These are phyloP conservation scores for Stegophylla sp. DNA, from an alignment of 2,888 invertebrate species.

Conservation along the genomic window DNA sequence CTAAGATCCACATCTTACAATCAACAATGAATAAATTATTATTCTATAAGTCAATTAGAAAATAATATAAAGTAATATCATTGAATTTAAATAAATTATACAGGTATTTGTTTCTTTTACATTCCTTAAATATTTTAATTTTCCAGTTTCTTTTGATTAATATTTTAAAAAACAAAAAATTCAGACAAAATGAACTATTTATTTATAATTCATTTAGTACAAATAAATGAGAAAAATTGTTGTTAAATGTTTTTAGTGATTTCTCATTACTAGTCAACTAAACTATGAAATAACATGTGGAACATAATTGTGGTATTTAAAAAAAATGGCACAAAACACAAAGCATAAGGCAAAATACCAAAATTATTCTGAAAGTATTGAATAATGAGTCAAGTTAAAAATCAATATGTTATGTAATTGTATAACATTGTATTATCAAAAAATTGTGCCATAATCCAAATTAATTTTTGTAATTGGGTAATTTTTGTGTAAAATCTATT, in stretches of 20 bases:
- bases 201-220: neutral
- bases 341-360: neutral
- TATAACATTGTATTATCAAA: neutral
- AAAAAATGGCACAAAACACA: neutral
- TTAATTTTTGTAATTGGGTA: slow-evolving; percentile 17
- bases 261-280: slow-evolving; percentile 37
- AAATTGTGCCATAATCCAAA: slow-evolving; percentile 39
- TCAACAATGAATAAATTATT: neutral
- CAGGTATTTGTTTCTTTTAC: slow-evolving; percentile 34
- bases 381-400: neutral
- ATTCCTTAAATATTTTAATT: slow-evolving; percentile 40
- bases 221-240: neutral
- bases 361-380: slow-evolving; percentile 11
- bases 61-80: slow-evolving; percentile 15
- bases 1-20: slow-evolving; percentile 26
- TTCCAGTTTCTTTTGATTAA: slow-evolving; percentile 26
- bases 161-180: slow-evolving; percentile 21
- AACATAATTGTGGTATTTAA: neutral
- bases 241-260: slow-evolving; percentile 9
- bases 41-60: slow-evolving; percentile 44
- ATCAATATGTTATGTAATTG: neutral
- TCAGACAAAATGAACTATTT: neutral
- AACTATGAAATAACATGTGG: neutral
- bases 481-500: slow-evolving; percentile 5
- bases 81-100: slow-evolving; percentile 10